Percentiles rank a stretch among this genome's conserved stretches.
Evolutionary conservation across 2,797 vertebrate species (phyloP).

Genomic region (Rhadinocentrus ornatus): DNA sequence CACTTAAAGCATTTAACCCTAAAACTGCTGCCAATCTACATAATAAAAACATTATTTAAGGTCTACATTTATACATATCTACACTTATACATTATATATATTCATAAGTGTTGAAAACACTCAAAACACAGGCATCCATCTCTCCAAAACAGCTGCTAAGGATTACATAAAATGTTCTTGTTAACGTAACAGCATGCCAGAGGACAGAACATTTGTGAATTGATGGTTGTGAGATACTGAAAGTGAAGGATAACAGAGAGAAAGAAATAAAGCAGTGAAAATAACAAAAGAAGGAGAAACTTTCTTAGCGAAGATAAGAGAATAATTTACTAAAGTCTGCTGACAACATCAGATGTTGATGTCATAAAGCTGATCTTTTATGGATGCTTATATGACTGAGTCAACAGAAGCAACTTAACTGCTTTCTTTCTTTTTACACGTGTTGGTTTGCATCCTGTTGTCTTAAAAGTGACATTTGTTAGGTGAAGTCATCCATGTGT

Average conservation of each 20-base stretch:
- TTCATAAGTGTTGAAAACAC: slow-evolving; percentile 23
- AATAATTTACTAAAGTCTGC: neutral
- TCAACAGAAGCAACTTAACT: neutral
- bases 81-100: slow-evolving; percentile 14
- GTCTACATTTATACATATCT: neutral
- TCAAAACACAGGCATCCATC: neutral
- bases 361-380: neutral
- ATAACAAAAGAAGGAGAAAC: neutral
- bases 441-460: neutral
- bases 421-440: neutral
- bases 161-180: slow-evolving; percentile 29
- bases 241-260: neutral
- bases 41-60: neutral
- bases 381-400: neutral
- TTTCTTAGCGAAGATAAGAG: neutral
- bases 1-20: neutral
- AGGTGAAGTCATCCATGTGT: slow-evolving; percentile 14
- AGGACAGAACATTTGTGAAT: slow-evolving; percentile 16
- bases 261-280: neutral
- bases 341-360: neutral
- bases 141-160: slow-evolving; percentile 32
- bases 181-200: slow-evolving; percentile 29
- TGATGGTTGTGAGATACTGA: neutral
- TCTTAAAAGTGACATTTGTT: neutral
- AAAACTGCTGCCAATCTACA: neutral